These are phyloP conservation scores for Erynnis tages DNA, from an alignment of 2,888 invertebrate genomes.

Conservation along the genomic window DNA sequence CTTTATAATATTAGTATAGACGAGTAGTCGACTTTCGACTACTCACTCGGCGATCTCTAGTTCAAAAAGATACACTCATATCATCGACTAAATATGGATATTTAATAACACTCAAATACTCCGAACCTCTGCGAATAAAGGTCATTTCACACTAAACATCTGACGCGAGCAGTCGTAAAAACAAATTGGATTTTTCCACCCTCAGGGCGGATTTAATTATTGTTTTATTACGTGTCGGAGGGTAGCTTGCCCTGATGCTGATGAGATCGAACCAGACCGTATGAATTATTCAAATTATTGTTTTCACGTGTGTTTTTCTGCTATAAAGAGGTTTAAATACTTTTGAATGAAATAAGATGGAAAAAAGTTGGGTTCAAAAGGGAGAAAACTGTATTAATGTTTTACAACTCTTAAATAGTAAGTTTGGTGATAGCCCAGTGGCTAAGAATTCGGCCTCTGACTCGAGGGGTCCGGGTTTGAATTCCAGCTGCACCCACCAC, in stretches of 20 bases:
- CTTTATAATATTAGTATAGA: no score
- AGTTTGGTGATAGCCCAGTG: no score
- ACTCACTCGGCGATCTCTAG: no score
- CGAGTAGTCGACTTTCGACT: no score
- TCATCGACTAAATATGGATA: no score
- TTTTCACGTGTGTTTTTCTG: constrained; percentile 10
- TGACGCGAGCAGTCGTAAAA: constrained; percentile 57
- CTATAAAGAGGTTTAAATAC: no score
- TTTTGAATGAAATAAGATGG: no score
- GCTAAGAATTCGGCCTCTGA: no score
- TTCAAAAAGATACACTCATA: no score
- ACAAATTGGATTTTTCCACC: constrained; percentile 74
- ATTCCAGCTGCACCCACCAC: not conserved
- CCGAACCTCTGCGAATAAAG: constrained; percentile 25
- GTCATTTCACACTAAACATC: constrained; percentile 29
- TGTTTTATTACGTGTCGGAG: constrained; percentile 65
- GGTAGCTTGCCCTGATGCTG: constrained; percentile 48
- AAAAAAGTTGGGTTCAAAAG: no score
- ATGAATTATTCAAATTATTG: constrained; percentile 12
- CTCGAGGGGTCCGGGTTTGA: not conserved
- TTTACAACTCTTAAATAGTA: no score
- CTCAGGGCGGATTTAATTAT: constrained; percentile 66
- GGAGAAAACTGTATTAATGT: no score
- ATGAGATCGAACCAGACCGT: constrained; percentile 30
- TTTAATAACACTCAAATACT: constrained; percentile 8